Base-by-base conservation (phyloP, 2,888 invertebrate species). In the Clusia tigrina region DNA sequence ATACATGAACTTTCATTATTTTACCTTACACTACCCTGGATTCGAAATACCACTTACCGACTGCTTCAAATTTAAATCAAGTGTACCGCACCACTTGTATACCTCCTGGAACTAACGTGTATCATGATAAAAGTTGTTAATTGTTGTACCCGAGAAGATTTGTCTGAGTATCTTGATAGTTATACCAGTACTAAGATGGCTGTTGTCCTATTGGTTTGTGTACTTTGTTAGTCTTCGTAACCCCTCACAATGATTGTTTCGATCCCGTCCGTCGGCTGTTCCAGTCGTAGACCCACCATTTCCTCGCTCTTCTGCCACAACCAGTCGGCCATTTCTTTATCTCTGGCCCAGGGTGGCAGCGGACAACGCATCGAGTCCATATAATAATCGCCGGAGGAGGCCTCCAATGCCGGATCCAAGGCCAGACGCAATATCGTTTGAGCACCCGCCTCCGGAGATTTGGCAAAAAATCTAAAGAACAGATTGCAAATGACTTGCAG, bases 281-380 rank as follows among this genome's bases (percentile, higher is more conserved):
- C 64, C 2, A 75, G 71, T 2, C 74, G 72, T 20, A 81, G 59
- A 3, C 79, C 79, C 52, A 82, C 82, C 59, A 81, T 66, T 56
- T 77, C 78, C 63, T 82, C 82, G 62, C 84, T 84, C 46, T 77
- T 83, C 1, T 87, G 84, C 91, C 91, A 92, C 12, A 92, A 81
- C 79, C 86, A 86, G 32, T 84, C 83, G 1, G 89, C 89, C 57
- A 84, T 79, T 54, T 86, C 86, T 10, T 83, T 83, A 70, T 89
- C 84, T 54, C 80, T 84, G 1, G 89, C 89, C 64, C 85, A 84
- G 10, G 80, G 78, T 0, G 87, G 84, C 0, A 89, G 82, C 3
- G 78, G 78, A 18, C 78, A 83, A 1, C 83, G 84, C 12, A 84
- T 83, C 70, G 90, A 89, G 68, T 92, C 90, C 61, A 89, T 86